Percentiles rank a stretch among this genome's conserved stretches.
These are phyloP conservation scores for Pangasius djambal DNA, from an alignment of 2,797 vertebrate genomes.

Conservation along the genomic window DNA sequence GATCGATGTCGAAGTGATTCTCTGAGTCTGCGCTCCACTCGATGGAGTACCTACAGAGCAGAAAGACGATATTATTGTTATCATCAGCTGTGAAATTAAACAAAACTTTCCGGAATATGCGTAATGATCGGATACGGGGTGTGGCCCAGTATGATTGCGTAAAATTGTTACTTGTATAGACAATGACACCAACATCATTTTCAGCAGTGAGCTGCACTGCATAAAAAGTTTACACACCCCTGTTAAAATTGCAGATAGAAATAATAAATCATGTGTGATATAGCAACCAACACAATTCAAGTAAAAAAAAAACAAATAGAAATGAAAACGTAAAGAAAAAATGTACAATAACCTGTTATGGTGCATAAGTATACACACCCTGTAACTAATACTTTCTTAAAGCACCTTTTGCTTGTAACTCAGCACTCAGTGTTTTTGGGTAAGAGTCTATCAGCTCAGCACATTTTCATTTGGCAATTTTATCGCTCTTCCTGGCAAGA, in stretches of 20 bases:
- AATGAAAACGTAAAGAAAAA: background rate
- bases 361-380: background rate
- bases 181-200: background rate
- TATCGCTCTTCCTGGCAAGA: background rate
- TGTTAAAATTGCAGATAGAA: background rate
- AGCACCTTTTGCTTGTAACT: background rate
- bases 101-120: background rate
- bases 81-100: background rate
- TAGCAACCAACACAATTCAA: no score
- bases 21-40: conserved; percentile 83
- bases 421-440: background rate
- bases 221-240: background rate
- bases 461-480: background rate
- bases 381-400: background rate
- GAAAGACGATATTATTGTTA: background rate
- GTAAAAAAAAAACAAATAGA: background rate
- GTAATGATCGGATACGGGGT: background rate
- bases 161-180: background rate
- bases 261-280: background rate
- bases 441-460: background rate
- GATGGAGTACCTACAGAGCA: conserved; percentile 83
- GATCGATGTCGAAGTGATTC: conserved; percentile 88
- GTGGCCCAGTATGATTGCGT: background rate
- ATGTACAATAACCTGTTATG: background rate
- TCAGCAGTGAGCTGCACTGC: no score